Percentiles rank a stretch among this genome's conserved stretches.
phyloP scores from a whole-genome alignment of 2,113 vertebrate genomes.

The Rhabdornis inornatus region DNA sequence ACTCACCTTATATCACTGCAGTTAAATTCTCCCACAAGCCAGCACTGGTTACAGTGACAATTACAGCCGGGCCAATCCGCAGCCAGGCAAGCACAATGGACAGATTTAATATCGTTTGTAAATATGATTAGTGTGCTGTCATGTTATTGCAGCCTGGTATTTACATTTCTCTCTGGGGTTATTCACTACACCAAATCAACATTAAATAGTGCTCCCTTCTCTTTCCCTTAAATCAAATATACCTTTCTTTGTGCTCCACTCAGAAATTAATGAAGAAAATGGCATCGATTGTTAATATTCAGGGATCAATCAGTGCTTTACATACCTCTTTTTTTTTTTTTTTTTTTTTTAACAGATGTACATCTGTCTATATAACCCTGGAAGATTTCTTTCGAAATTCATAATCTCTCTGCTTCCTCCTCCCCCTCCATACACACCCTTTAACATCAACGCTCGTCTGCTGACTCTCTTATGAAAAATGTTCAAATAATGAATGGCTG shows the following conservation, averaged over 20 bases:
- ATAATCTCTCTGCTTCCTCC: conserved; percentile 10
- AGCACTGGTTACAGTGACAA: conserved; percentile 94
- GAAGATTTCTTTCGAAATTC: conserved; percentile 68
- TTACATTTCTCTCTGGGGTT: conserved; percentile 98
- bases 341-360: conserved; percentile 75
- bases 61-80: conserved; percentile 91
- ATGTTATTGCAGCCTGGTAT: conserved; percentile 96
- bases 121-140: conserved; percentile 99
- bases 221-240: conserved; percentile 80
- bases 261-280: conserved; percentile 91
- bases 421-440: conserved; percentile 65
- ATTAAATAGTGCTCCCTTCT: conserved; percentile 87
- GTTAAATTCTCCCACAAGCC: conserved; percentile 98
- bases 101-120: conserved; percentile 99
- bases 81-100: conserved; percentile 92
- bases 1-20: conserved; percentile 99
- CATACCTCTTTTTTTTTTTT: conserved; percentile 29
- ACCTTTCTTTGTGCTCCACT: conserved; percentile 77
- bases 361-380: conserved; percentile 73
- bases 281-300: conserved; percentile 89
- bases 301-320: conserved; percentile 89
- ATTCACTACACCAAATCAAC: conserved; percentile 91
- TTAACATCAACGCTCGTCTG: conserved; percentile 63
- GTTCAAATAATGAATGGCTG: conserved; percentile 92
- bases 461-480: conserved; percentile 87